Percentiles rank a stretch among this genome's conserved stretches.
These are phyloP conservation scores for Ramphastos sulfuratus DNA, from an alignment of 2,113 vertebrate species.

Conservation along the genomic window DNA sequence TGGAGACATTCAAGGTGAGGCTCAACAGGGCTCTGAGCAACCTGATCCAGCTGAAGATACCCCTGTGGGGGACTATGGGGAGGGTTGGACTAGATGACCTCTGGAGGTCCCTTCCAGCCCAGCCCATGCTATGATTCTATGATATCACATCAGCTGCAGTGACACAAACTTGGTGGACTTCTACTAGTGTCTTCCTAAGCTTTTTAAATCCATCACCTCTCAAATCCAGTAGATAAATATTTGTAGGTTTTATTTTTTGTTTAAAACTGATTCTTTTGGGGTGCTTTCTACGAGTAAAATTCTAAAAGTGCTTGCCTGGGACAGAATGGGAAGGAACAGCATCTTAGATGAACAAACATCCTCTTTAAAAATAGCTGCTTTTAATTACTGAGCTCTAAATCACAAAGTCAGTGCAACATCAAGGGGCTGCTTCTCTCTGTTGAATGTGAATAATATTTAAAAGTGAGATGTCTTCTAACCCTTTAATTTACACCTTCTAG, in stretches of 20 bases:
- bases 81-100: too few relatives aligned
- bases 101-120: too few relatives aligned
- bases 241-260: constrained; percentile 55
- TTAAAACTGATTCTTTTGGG: constrained; percentile 60
- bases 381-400: constrained; percentile 71
- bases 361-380: constrained; percentile 72
- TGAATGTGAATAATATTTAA: constrained; percentile 55
- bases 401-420: constrained; percentile 56
- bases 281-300: constrained; percentile 35
- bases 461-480: constrained; percentile 58
- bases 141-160: neutral
- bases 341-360: constrained; percentile 69
- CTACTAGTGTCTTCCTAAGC: constrained; percentile 63
- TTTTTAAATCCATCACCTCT: constrained; percentile 63
- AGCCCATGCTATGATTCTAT: too few relatives aligned
- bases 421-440: constrained; percentile 29
- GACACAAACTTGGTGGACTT: constrained; percentile 43
- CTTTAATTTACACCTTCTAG: constrained; percentile 66
- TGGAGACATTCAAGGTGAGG: too few relatives aligned
- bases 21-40: too few relatives aligned
- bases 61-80: too few relatives aligned
- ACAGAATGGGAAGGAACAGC: constrained; percentile 46
- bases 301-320: constrained; percentile 41
- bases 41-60: too few relatives aligned
- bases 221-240: constrained; percentile 71